These are phyloP conservation scores for Gymnopithys bicolor DNA, from an alignment of 2,797 vertebrate genomes.

Conservation along the genomic window DNA sequence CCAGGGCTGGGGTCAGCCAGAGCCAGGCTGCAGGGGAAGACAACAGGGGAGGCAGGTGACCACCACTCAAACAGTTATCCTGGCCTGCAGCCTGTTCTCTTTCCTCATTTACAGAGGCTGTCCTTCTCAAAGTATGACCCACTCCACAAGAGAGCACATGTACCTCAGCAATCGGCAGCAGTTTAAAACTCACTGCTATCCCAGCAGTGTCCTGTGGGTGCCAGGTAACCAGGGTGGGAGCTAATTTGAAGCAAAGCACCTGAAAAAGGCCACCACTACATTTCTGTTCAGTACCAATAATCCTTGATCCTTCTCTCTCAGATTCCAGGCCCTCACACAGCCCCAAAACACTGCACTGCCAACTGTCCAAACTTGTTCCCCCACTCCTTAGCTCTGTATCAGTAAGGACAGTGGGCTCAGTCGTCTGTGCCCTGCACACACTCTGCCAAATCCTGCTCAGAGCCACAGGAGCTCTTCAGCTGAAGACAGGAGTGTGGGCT, in stretches of 20 bases:
- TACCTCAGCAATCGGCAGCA: background rate
- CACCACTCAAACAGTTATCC: too few species aligned
- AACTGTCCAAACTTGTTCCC: background rate
- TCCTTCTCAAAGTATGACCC: background rate
- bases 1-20: background rate
- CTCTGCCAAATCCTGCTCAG: background rate
- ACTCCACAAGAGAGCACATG: fast-evolving
- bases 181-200: background rate
- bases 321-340: background rate
- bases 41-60: background rate
- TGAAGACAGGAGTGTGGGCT: background rate
- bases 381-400: background rate
- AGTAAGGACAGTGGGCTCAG: too few species aligned
- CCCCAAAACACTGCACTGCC: too few species aligned
- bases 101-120: background rate
- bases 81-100: background rate
- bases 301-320: background rate
- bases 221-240: background rate
- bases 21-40: background rate
- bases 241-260: background rate
- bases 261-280: background rate
- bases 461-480: background rate
- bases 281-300: background rate
- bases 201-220: fast-evolving
- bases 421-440: background rate